These are phyloP conservation scores for Andinoacara biseriatus DNA, from an alignment of 2,113 vertebrate species.

Conservation along the genomic window DNA sequence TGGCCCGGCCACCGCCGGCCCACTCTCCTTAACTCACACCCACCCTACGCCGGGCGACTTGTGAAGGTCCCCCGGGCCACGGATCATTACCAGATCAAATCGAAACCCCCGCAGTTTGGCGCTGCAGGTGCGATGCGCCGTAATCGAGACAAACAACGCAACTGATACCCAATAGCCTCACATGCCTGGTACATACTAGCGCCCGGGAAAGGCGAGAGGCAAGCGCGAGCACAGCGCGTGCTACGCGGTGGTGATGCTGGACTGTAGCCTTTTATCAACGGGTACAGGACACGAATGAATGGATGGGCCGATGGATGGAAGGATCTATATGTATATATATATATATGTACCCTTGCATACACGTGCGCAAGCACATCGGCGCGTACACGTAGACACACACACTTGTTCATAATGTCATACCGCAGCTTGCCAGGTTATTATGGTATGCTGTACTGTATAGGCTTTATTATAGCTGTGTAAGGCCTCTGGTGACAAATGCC, in stretches of 20 bases:
- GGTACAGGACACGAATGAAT: constrained; percentile 21
- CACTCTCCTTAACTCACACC: constrained; percentile 27
- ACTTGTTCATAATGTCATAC: constrained; percentile 47
- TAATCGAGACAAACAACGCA: constrained; percentile 42
- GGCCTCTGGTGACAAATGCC: constrained; percentile 43
- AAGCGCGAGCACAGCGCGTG: background rate
- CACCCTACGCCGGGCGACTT: constrained; percentile 7
- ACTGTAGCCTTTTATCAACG: constrained; percentile 12
- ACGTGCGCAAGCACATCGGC: background rate
- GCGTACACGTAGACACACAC: constrained; percentile 9
- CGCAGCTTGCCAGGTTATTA: constrained; percentile 49
- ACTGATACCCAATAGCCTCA: constrained; percentile 1
- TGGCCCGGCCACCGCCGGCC: constrained; percentile 55
- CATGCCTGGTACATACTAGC: background rate
- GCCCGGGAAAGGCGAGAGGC: constrained; percentile 2
- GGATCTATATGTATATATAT: constrained; percentile 1
- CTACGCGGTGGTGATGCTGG: constrained; percentile 1
- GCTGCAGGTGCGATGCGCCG: constrained; percentile 55
- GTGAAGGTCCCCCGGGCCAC: constrained; percentile 42
- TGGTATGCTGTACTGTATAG: constrained; percentile 45
- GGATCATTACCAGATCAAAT: constrained; percentile 46
- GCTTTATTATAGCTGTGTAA: constrained; percentile 19
- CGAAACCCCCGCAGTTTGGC: constrained; percentile 33
- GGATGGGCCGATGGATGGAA: constrained; percentile 29
- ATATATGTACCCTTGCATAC: constrained; percentile 30